A percentile compares a stretch with the other conserved stretches of the same genome.
These are phyloP conservation scores for Garra rufa DNA, from an alignment of 2,113 vertebrate species.

Conservation along the genomic window DNA sequence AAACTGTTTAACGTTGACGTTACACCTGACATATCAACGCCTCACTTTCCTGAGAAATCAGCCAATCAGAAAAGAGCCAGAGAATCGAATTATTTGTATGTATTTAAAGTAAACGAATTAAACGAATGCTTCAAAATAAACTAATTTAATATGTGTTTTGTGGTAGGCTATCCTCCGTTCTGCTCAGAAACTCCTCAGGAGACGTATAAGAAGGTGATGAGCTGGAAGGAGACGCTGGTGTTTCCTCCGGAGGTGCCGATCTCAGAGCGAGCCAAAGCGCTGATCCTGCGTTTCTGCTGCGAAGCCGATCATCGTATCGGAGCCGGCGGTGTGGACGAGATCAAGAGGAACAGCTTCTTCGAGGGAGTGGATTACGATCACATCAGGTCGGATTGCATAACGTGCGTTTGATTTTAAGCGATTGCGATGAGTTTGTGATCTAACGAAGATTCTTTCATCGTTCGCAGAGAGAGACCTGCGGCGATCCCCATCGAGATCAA, in stretches of 20 bases:
- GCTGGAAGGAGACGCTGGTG: slow-evolving; percentile 88
- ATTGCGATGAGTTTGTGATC: too few relatives aligned
- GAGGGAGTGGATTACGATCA: slow-evolving; percentile 92
- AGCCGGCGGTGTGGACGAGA: slow-evolving; percentile 87
- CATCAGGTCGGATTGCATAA: slow-evolving; percentile 77
- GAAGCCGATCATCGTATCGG: slow-evolving; percentile 89
- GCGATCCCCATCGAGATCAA: slow-evolving; percentile 90
- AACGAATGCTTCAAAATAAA: too few relatives aligned
- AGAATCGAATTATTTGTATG: too few relatives aligned
- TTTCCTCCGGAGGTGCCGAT: slow-evolving; percentile 91
- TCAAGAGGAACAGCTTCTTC: slow-evolving; percentile 88
- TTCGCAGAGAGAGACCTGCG: slow-evolving; percentile 87
- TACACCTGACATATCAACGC: too few relatives aligned
- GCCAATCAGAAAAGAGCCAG: too few relatives aligned
- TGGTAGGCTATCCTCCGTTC: slow-evolving; percentile 87
- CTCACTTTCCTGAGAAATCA: too few relatives aligned
- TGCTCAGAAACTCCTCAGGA: slow-evolving; percentile 91
- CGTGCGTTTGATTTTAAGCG: too few relatives aligned
- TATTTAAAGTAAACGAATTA: too few relatives aligned
- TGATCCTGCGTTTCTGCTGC: slow-evolving; percentile 91
- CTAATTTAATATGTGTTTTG: too few relatives aligned
- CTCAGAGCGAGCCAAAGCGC: slow-evolving; percentile 88
- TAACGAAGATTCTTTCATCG: background rate
- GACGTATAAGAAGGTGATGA: slow-evolving; percentile 91
- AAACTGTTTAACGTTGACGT: too few relatives aligned